Conservation (phyloP, 2,888 invertebrate species). For the Platycnemis pennipes region DNA sequence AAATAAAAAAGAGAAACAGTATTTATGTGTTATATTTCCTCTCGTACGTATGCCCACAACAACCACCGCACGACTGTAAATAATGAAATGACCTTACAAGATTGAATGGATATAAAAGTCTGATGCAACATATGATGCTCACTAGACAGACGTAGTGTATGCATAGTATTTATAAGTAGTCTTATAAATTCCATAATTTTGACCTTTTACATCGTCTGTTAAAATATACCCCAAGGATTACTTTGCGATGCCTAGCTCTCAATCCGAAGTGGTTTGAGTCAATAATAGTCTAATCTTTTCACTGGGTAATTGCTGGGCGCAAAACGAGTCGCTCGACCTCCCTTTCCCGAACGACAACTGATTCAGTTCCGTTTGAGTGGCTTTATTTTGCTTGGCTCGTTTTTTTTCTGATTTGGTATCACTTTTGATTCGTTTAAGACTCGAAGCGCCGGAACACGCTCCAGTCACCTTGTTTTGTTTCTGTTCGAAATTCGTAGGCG, state of each 20-base stretch:
- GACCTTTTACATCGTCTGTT: background rate
- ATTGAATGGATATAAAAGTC: too few species aligned
- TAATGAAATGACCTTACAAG: too few species aligned
- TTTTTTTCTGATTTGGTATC: background rate
- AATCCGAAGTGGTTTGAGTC: background rate
- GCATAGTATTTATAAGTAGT: too few species aligned
- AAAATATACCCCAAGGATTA: background rate
- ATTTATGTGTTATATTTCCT: too few species aligned
- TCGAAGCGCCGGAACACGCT: background rate
- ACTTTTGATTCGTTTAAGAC: slow-evolving; percentile 1
- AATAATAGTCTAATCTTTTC: background rate
- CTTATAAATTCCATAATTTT: too few species aligned
- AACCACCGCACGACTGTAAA: too few species aligned
- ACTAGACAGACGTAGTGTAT: too few species aligned
- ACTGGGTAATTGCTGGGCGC: background rate
- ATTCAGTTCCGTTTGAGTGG: background rate
- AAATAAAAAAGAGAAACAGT: too few species aligned
- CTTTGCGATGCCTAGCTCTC: background rate
- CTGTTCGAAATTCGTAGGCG: slow-evolving; percentile 6
- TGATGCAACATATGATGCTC: too few species aligned
- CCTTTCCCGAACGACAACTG: background rate
- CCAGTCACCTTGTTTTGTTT: slow-evolving; percentile 20
- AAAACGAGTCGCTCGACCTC: background rate
- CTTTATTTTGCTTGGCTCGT: background rate
- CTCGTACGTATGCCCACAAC: too few species aligned